Evolutionary conservation across 2,797 vertebrate species (phyloP).

Genomic region (Cirrhinus mrigala): DNA sequence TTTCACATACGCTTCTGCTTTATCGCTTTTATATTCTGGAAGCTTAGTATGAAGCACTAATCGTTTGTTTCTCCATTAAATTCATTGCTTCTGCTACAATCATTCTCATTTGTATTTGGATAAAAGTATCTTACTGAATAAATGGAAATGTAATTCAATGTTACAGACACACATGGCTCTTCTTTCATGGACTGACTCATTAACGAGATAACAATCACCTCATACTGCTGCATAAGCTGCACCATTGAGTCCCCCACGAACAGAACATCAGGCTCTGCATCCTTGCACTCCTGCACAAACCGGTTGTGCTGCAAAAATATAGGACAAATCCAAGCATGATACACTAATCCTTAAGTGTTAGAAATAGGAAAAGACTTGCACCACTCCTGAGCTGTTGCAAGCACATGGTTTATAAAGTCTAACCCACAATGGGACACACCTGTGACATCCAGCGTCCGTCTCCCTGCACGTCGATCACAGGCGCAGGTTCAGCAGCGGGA

Average conservation of each 20-base stretch:
- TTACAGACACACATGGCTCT: neutral
- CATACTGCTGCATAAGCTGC: constrained; percentile 93
- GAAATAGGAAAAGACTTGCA: neutral
- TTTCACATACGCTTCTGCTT: neutral
- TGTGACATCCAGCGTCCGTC: constrained; percentile 96
- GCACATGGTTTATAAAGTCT: neutral
- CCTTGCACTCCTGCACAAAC: constrained; percentile 95
- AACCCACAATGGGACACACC: constrained; percentile 74
- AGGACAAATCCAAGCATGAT: constrained; percentile 15
- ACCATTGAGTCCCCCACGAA: constrained; percentile 98
- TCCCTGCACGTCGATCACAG: constrained; percentile 88
- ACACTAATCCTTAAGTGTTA: neutral
- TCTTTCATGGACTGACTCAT: neutral
- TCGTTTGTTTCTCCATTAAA: neutral
- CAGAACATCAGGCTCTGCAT: constrained; percentile 96
- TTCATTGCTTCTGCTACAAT: neutral
- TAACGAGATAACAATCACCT: constrained; percentile 77
- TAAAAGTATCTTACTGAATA: neutral
- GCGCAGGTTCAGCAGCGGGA: constrained; percentile 86
- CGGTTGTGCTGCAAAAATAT: constrained; percentile 85
- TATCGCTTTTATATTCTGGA: neutral
- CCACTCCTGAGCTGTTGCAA: neutral
- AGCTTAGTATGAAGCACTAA: neutral
- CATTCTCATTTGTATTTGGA: neutral
- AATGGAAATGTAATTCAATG: neutral